Evolutionary conservation across 2,888 invertebrate species (phyloP).

Genomic region (Helleia helle): DNA sequence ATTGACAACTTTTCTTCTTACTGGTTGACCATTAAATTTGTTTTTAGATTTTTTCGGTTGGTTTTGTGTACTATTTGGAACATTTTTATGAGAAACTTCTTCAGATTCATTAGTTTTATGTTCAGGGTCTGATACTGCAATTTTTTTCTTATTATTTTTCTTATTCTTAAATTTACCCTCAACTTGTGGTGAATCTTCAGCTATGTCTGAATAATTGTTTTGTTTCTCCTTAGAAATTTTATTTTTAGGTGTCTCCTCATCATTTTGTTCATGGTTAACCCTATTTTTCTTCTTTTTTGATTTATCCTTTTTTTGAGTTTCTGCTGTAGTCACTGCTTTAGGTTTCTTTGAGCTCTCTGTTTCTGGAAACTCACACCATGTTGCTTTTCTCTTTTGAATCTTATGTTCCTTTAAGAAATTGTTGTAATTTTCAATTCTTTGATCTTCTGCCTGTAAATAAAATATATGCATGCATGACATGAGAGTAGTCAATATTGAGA

Average conservation of each 20-base stretch:
- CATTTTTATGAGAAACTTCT: neutral
- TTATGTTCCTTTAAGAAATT: slow-evolving; percentile 66
- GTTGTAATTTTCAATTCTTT: slow-evolving; percentile 64
- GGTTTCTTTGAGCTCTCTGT: slow-evolving; percentile 30
- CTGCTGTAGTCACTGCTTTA: slow-evolving; percentile 7
- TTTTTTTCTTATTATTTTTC: slow-evolving; percentile 20
- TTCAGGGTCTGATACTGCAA: slow-evolving; percentile 5
- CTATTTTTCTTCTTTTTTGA: slow-evolving; percentile 13
- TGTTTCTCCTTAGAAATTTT: neutral
- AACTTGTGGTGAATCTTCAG: slow-evolving; percentile 15
- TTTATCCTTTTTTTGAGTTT: slow-evolving; percentile 10
- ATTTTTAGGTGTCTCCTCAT: neutral
- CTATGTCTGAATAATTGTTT: neutral
- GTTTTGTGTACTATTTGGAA: neutral
- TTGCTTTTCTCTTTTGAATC: slow-evolving; percentile 52
- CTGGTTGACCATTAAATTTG: slow-evolving; percentile 35
- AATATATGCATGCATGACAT: neutral
- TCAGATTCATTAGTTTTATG: neutral
- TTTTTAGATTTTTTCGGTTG: slow-evolving; percentile 21
- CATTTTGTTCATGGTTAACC: neutral
- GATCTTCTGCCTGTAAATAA: slow-evolving; percentile 55
- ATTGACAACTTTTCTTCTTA: slow-evolving; percentile 56
- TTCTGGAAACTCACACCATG: slow-evolving; percentile 75
- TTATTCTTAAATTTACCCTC: slow-evolving; percentile 24
- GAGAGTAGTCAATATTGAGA: too few species aligned